Percentiles rank a stretch among this genome's conserved stretches.
Conservation (phyloP, 2,113 vertebrate genomes). For the Chrysemys picta region DNA sequence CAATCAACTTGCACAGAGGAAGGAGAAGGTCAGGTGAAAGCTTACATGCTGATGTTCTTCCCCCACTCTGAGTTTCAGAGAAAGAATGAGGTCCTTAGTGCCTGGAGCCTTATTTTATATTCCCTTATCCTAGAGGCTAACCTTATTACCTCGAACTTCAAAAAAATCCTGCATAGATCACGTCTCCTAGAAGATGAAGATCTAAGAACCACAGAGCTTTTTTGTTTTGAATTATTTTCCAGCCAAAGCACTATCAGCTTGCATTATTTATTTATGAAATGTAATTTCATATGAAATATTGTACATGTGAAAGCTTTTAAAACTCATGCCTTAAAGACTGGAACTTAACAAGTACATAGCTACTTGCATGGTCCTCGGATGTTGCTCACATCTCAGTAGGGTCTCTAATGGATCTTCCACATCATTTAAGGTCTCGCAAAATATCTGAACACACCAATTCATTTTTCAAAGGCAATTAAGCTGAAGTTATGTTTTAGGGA, state of each 20-base stretch:
- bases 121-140: not conserved
- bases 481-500: conserved; percentile 24
- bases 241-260: not conserved
- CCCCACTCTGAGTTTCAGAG: not conserved
- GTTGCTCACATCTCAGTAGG: conserved; percentile 56
- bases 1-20: not conserved
- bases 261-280: conserved; percentile 15
- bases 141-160: not conserved
- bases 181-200: not conserved
- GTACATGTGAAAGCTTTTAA: not conserved
- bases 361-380: not conserved
- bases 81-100: not conserved
- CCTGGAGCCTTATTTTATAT: not conserved
- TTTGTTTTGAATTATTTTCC: not conserved
- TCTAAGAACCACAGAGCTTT: not conserved
- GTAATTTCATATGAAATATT: not conserved
- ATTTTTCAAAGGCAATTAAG: conserved; percentile 64
- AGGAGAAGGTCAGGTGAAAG: conserved; percentile 24
- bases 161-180: not conserved
- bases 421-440: conserved; percentile 43
- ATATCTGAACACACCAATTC: not conserved
- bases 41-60: not conserved
- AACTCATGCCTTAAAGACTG: conserved; percentile 16
- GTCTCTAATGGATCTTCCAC: conserved; percentile 68
- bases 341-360: conserved; percentile 22